A percentile compares a stretch with the other conserved stretches of the same genome.
Conservation (phyloP, 1,140 invertebrate genomes). For the Hesperophylax magnus region DNA sequence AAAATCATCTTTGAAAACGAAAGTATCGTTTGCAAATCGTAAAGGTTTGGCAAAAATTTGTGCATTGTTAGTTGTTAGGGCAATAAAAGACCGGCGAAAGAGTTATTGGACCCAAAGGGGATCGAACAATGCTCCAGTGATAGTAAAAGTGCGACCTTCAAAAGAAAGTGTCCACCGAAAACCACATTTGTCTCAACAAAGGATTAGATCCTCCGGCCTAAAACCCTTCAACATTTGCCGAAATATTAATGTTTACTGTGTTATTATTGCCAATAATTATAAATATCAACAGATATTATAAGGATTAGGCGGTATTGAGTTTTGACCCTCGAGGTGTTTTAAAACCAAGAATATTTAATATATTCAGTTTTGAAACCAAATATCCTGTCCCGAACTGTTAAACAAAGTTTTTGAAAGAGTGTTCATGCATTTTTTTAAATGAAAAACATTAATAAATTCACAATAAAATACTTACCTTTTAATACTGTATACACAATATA, state of each 20-base stretch:
- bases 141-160: constrained; percentile 35
- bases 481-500: no score
- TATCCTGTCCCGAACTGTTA: no score
- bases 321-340: no score
- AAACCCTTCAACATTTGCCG: constrained; percentile 27
- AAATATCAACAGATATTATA: no score
- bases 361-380: no score
- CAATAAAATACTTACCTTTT: no score
- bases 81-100: constrained; percentile 29
- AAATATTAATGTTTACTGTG: not conserved
- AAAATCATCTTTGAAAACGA: not conserved
- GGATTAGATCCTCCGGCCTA: not conserved
- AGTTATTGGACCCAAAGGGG: constrained; percentile 29
- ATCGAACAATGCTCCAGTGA: not conserved
- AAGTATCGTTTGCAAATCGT: constrained; percentile 8
- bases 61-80: not conserved
- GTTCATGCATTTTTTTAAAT: no score
- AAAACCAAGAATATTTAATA: no score
- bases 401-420: no score
- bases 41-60: not conserved
- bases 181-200: constrained; percentile 28
- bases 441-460: no score
- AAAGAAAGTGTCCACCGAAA: constrained; percentile 1
- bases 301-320: no score
- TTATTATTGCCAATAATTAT: constrained; percentile 4